A percentile compares a stretch with the other conserved stretches of the same genome.
Evolutionary conservation across 2,888 invertebrate genomes (phyloP).

Genomic region (Palloptera scutellata): DNA sequence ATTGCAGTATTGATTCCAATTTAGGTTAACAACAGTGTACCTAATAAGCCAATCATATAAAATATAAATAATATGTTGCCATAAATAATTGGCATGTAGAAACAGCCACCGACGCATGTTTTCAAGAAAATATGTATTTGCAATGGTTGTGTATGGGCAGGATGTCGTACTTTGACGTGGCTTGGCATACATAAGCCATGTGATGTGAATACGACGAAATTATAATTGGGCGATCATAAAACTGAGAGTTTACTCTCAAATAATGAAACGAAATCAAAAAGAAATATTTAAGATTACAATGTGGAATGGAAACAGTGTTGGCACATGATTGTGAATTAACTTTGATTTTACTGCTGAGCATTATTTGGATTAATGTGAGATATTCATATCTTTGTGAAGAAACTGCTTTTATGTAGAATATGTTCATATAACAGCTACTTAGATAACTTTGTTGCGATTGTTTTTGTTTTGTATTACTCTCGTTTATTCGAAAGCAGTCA

Average conservation of each 20-base stretch:
- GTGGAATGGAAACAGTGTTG: slow-evolving; percentile 6
- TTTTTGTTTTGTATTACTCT: not conserved
- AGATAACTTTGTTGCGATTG: not conserved
- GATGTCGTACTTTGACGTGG: no score
- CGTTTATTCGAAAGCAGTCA: not conserved
- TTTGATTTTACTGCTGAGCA: not conserved
- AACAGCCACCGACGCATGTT: not conserved
- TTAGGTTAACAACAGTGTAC: slow-evolving; percentile 18
- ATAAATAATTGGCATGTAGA: slow-evolving; percentile 20
- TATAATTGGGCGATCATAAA: not conserved
- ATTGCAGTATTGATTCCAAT: slow-evolving; percentile 24
- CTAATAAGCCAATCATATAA: slow-evolving; percentile 6
- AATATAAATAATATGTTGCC: slow-evolving; percentile 24
- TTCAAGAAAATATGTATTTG: no score
- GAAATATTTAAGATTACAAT: not conserved
- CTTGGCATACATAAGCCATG: slow-evolving; percentile 2
- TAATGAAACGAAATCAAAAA: not conserved
- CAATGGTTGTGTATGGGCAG: no score
- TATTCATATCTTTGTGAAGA: not conserved
- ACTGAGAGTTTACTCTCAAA: not conserved
- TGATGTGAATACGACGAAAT: not conserved
- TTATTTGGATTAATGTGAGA: not conserved
- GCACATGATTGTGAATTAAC: slow-evolving; percentile 12
- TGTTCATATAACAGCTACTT: no score
- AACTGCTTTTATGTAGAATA: no score